Conservation (phyloP, 2,113 vertebrate species). For the Marmota monax region DNA sequence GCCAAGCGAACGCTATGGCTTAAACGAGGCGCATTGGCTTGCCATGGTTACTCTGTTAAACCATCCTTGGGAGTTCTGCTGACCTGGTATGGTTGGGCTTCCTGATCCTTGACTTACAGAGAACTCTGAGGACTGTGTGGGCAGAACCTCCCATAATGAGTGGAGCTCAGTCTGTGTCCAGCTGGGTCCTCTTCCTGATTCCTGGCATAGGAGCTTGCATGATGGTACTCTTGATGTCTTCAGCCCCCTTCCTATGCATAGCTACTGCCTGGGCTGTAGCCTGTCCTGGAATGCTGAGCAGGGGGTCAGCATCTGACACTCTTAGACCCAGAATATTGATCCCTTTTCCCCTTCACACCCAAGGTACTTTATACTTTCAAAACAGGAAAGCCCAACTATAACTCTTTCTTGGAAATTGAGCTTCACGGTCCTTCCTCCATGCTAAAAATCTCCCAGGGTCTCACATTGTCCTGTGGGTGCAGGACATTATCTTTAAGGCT, state of each 20-base stretch:
- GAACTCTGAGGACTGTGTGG: background rate
- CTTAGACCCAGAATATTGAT: background rate
- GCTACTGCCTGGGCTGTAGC: background rate
- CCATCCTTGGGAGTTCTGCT: background rate
- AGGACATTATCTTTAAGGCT: background rate
- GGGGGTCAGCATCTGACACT: background rate
- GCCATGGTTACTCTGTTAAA: background rate
- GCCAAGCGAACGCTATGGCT: background rate
- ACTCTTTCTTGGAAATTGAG: background rate
- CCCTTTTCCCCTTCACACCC: background rate
- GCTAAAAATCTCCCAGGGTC: background rate
- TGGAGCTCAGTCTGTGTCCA: background rate
- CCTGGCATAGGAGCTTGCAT: background rate
- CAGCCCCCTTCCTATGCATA: fast-evolving
- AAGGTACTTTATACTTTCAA: background rate
- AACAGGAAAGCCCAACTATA: background rate
- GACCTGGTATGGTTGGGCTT: background rate
- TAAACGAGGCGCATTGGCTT: background rate
- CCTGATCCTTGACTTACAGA: background rate
- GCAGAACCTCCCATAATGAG: background rate
- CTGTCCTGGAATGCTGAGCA: background rate
- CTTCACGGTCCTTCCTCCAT: background rate
- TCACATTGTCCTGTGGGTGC: background rate
- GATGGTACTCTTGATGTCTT: too few relatives aligned
- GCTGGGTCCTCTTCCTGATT: background rate